Conservation (phyloP, 1,140 invertebrate genomes). For the Brachystomella parvula region DNA sequence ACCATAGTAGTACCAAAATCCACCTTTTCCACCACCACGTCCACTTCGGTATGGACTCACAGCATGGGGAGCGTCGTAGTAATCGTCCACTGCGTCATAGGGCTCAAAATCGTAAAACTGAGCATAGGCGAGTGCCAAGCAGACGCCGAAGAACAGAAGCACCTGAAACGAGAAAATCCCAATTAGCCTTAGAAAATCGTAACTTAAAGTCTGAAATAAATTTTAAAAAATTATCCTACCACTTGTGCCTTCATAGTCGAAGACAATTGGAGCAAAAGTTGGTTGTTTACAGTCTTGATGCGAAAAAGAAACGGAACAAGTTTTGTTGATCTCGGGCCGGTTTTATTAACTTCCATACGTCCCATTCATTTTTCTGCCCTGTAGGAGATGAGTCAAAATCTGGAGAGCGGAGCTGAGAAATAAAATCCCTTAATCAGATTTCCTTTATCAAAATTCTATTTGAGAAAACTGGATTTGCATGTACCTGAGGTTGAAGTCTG, state of each 20-base stretch:
- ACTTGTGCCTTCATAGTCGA: neutral
- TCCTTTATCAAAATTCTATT: neutral
- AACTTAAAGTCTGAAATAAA: neutral
- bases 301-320: neutral
- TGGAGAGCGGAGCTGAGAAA: too few relatives aligned
- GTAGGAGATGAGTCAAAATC: too few relatives aligned
- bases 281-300: neutral
- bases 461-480: constrained; percentile 1
- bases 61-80: neutral
- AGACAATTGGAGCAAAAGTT: too few relatives aligned
- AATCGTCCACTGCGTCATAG: neutral
- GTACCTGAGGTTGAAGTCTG: neutral
- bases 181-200: neutral
- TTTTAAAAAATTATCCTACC: neutral
- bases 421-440: neutral
- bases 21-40: neutral
- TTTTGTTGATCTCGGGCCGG: neutral
- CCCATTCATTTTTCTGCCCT: neutral
- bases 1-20: constrained; percentile 6
- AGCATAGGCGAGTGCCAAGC: neutral
- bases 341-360: constrained; percentile 3
- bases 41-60: neutral
- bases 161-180: neutral
- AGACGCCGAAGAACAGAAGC: neutral
- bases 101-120: constrained; percentile 1